Evolutionary conservation across 2,797 vertebrate species (phyloP), one percentile per base, ranked within the genome.

Genomic region (Thripadectes ignobilis): DNA sequence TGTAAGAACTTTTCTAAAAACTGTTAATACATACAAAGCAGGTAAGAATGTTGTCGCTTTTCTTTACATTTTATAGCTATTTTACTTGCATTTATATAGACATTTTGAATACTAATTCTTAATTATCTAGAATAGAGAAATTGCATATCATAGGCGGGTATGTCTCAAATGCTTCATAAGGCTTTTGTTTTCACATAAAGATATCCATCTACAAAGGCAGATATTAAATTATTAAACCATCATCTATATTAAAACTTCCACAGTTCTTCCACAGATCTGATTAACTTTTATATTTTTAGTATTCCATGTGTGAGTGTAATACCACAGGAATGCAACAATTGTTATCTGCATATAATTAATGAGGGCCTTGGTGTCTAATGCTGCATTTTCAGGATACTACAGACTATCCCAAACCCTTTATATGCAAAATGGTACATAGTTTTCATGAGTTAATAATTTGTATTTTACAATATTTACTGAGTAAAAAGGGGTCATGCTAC

Each of bases 401-500:
- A 90, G 59, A 75, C 57, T 76, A 80, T 38, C 46, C 68, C 45
- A 77, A 92, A 88, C 79, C 59, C 32, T 46, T 15, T 65, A 65
- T 65, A 39, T 26, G 76, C 51, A 80, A 88, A 94, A 65, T 30
- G 12, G n/a, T 52, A 14, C 26, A 14, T 19, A 29, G 23, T 91
- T 93, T 93, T 76, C 20, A 73, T 7, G 58, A 90, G 51, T 39
- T 90, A 79, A 71, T 95, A 89, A 92, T 95, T 93, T 21, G 29
- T 76, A 93, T 85, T 92, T 95, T 73, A 41, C n/a, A 94, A 54
- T 85, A 78, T 95, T 96, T 96, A 80, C 90, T 74, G 57, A 75
- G 59, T 95, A 91, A 94, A 94, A 94, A 95, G 80, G 88, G 85
- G 76, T 94, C 96, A 90, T 75, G 86, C 73, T 93, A 92, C 88